Base-by-base conservation (phyloP, 2,797 vertebrate genomes). In the Tiaroga cobitis region DNA sequence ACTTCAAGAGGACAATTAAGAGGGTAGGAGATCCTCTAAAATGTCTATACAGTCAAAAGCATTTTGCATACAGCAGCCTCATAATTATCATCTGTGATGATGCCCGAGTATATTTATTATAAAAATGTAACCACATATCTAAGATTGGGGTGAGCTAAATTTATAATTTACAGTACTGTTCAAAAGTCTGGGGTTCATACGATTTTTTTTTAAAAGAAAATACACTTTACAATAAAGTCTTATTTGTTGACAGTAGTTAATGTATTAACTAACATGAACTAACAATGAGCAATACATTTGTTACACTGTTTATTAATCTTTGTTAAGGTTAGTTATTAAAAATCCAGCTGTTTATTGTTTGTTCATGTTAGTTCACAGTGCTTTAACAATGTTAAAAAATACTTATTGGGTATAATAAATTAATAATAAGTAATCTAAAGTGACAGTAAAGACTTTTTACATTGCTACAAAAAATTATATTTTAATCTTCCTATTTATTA, bases 1-100 rank as follows among this genome's bases (percentile, higher is more conserved):
- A 78, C n/a, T 11, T 61, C 16, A 68, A 59, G 46, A 68, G 74
- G 73, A 76, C 43, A 65, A 76, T 75, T 68, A 75, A 67, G 16
- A 41, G 34, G 7, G 34, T 68, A 41, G 43, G 61, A 54, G 70
- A 65, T 46, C 7, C 5, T 77, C 9, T 54, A 39, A 26, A 74
- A 46, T 37, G 72, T 65, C 32, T 83, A 51, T 49, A 49, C 13
- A 19, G 15, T 49, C 72, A 41, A 56, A 68, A 2, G 1, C 16
- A 24, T 15, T 76, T 67, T 29, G 32, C 32, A 75, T 46, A 37
- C 51, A 73, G 69, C 26, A 63, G 41, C 41, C 29, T 65, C 26
- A 65, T 74, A 9, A 73, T 63, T 34, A 18, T 63, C 26, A n/a
- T 63, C 26, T 74, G 24, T 49, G 26, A 82, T 43, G 34, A 18